Evolutionary conservation across 2,888 invertebrate genomes (phyloP).

Genomic region (Pandemis heparana): DNA sequence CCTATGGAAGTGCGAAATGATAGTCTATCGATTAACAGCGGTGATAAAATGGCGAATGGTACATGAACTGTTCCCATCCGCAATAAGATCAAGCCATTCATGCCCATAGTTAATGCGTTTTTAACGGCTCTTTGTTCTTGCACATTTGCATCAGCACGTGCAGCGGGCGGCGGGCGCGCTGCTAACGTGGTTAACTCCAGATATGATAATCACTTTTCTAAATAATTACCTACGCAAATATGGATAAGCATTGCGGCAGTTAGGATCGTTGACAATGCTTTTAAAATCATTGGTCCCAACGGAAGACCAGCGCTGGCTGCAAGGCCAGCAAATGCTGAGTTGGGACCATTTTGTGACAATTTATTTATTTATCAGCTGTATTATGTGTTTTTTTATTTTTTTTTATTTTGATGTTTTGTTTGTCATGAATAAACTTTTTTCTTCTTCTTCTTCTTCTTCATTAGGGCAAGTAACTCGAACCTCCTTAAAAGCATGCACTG

Average conservation of each 20-base stretch:
- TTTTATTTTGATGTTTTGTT: too few species aligned
- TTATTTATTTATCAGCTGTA: too few species aligned
- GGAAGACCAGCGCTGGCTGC: too few species aligned
- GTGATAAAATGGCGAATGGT: slow-evolving; percentile 47
- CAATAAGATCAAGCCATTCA: slow-evolving; percentile 62
- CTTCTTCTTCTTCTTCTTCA: too few species aligned
- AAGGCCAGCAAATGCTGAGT: too few species aligned
- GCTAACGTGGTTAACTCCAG: slow-evolving; percentile 33
- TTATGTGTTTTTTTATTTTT: too few species aligned
- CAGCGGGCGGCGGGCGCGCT: slow-evolving; percentile 43
- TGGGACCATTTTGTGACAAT: too few species aligned
- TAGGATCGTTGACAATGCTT: slow-evolving; percentile 5
- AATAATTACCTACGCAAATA: slow-evolving; percentile 45
- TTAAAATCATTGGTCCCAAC: too few species aligned
- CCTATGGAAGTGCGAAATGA: slow-evolving; percentile 33
- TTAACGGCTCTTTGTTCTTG: slow-evolving; percentile 67
- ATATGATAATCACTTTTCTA: slow-evolving; percentile 59
- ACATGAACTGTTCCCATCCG: slow-evolving; percentile 54
- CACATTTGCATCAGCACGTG: slow-evolving; percentile 64
- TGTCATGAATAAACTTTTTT: too few species aligned
- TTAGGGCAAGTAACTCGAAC: background rate
- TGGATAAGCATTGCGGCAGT: slow-evolving; percentile 28
- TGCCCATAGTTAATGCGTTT: slow-evolving; percentile 60
- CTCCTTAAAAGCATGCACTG: background rate
- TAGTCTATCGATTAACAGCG: slow-evolving; percentile 44